Percentiles rank a stretch among this genome's conserved stretches.
These are phyloP conservation scores for Myiozetetes cayanensis DNA, from an alignment of 2,113 vertebrate genomes.

Conservation along the genomic window DNA sequence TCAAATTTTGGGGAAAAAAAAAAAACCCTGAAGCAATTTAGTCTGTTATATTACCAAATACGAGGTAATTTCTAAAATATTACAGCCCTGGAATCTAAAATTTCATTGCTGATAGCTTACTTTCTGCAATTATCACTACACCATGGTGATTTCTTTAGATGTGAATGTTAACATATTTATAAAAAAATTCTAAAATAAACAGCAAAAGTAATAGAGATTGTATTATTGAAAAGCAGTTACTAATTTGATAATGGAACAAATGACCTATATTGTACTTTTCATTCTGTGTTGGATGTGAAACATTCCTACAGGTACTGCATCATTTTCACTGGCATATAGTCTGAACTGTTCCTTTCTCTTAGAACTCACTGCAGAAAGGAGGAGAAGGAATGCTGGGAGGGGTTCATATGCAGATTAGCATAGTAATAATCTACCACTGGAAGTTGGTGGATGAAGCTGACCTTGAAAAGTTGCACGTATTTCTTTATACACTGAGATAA, in stretches of 20 bases:
- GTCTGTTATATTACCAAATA: neutral
- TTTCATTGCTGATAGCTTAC: neutral
- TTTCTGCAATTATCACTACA: neutral
- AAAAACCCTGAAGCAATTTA: neutral
- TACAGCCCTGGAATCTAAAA: neutral
- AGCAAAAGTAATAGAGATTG: neutral
- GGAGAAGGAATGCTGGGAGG: neutral
- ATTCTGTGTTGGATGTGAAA: neutral
- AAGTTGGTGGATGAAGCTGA: neutral
- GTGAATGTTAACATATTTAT: neutral
- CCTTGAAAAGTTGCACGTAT: neutral
- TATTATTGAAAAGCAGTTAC: neutral
- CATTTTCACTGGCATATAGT: neutral
- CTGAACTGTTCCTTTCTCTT: neutral
- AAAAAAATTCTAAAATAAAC: neutral
- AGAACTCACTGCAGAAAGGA: neutral
- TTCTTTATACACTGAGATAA: neutral
- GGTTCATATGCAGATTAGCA: neutral
- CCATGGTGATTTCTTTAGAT: neutral
- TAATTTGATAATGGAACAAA: neutral
- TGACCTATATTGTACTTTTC: neutral
- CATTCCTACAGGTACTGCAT: neutral
- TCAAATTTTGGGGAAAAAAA: fast-evolving
- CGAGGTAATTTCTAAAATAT: neutral
- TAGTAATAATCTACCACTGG: neutral